phyloP scores from a whole-genome alignment of 2,888 invertebrate genomes.

The Drosophila recens region DNA sequence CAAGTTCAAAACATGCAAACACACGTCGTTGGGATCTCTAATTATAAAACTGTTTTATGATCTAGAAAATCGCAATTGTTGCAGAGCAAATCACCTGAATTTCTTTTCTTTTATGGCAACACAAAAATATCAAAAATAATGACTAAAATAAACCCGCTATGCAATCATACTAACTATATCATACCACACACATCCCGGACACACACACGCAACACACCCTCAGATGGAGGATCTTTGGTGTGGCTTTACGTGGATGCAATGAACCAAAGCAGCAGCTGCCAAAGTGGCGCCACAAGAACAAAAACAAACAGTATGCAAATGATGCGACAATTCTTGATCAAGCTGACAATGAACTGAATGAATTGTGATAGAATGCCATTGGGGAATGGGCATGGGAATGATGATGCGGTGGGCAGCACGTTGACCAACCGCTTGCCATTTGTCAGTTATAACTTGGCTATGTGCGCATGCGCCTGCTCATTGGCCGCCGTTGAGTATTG shows the following conservation, averaged over 20 bases:
- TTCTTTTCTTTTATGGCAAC: conserved; percentile 38
- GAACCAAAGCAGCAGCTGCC: conserved; percentile 71
- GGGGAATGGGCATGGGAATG: too few species aligned
- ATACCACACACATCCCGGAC: neutral
- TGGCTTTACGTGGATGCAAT: conserved; percentile 40
- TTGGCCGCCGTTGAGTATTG: conserved; percentile 79
- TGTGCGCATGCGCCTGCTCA: conserved; percentile 67
- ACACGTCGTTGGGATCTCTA: conserved; percentile 44
- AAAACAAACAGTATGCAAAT: conserved; percentile 73
- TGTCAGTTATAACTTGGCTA: conserved; percentile 84
- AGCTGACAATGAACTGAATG: conserved; percentile 52
- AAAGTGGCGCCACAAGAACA: conserved; percentile 73
- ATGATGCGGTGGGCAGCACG: conserved; percentile 19
- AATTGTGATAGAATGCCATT: conserved; percentile 66
- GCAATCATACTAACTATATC: conserved; percentile 2
- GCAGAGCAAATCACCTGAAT: conserved; percentile 11
- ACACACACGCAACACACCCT: neutral
- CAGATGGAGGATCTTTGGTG: neutral
- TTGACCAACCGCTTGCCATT: conserved; percentile 57
- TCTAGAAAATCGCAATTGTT: conserved; percentile 22
- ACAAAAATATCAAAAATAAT: conserved; percentile 33
- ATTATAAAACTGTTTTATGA: conserved; percentile 10
- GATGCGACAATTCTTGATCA: conserved; percentile 79
- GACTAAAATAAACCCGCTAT: conserved; percentile 14
- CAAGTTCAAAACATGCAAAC: neutral